phyloP scores from a whole-genome alignment of 64 coral and sea anemone genomes.

The Stichodactyla helianthus region DNA sequence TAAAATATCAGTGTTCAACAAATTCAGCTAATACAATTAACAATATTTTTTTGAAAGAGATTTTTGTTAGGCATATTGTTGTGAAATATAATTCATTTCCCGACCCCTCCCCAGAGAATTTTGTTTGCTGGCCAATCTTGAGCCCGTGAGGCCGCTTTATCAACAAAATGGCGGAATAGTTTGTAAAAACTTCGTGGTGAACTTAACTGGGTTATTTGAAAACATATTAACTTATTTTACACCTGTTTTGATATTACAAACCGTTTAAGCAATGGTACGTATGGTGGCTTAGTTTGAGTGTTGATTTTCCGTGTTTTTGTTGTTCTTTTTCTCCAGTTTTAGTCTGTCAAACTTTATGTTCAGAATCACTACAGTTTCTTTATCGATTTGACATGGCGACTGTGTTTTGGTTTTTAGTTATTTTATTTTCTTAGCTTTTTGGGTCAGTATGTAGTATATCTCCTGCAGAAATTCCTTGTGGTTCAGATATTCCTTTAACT shows the following conservation, averaged over 20 bases:
- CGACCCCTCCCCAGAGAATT: background rate
- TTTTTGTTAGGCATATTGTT: background rate
- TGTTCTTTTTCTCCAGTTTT: background rate
- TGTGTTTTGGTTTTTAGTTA: too few species aligned
- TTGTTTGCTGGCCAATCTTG: background rate
- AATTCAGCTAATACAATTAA: background rate
- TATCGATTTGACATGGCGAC: too few species aligned
- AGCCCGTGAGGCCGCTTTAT: background rate
- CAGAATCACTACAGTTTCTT: too few species aligned
- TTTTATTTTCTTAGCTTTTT: too few species aligned
- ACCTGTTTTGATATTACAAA: background rate
- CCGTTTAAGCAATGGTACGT: background rate
- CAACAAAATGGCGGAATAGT: slow-evolving; percentile 44
- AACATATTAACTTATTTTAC: background rate
- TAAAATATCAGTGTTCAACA: background rate
- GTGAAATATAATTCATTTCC: background rate
- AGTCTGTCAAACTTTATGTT: background rate
- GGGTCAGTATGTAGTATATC: too few species aligned
- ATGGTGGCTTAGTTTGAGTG: background rate
- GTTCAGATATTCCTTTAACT: too few species aligned
- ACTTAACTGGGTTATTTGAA: background rate
- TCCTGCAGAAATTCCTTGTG: too few species aligned
- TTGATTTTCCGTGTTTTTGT: background rate
- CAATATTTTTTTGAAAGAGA: background rate
- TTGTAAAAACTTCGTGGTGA: background rate